A percentile compares a stretch with the other conserved stretches of the same genome.
These are phyloP conservation scores for Melanaphis sacchari DNA, from an alignment of 1,140 invertebrate genomes.

Conservation along the genomic window DNA sequence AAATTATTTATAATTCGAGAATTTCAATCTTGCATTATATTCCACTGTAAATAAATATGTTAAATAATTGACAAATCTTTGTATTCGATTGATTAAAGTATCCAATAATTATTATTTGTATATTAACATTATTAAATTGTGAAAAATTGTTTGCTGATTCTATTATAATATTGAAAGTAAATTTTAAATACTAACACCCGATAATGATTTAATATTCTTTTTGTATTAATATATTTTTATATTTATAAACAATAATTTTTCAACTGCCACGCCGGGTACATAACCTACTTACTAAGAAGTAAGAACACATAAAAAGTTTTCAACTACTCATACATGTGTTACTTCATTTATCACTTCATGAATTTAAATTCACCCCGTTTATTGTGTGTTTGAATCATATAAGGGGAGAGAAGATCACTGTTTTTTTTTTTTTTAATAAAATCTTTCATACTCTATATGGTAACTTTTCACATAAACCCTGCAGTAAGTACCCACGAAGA, in stretches of 20 bases:
- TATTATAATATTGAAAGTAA: background rate
- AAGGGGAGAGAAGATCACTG: conserved; percentile 21
- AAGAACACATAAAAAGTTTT: conserved; percentile 49
- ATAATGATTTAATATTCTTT: background rate
- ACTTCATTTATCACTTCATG: conserved; percentile 56
- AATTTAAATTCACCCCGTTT: conserved; percentile 56
- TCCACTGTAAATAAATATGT: background rate
- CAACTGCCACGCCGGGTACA: no score
- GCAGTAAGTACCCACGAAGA: background rate
- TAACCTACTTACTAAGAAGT: background rate
- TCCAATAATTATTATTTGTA: background rate
- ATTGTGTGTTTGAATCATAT: background rate
- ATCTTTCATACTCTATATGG: conserved; percentile 1
- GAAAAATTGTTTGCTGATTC: background rate
- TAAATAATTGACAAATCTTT: background rate
- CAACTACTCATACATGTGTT: conserved; percentile 42
- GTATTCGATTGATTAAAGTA: background rate
- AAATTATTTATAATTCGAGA: background rate
- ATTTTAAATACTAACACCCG: background rate
- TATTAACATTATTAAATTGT: background rate
- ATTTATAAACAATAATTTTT: background rate
- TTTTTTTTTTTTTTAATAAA: conserved; percentile 50
- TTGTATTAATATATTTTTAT: background rate
- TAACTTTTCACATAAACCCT: conserved; percentile 50
- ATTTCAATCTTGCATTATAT: background rate